phyloP scores from a whole-genome alignment of 1,140 invertebrate genomes.

The Pygmarrhopalites habei region DNA sequence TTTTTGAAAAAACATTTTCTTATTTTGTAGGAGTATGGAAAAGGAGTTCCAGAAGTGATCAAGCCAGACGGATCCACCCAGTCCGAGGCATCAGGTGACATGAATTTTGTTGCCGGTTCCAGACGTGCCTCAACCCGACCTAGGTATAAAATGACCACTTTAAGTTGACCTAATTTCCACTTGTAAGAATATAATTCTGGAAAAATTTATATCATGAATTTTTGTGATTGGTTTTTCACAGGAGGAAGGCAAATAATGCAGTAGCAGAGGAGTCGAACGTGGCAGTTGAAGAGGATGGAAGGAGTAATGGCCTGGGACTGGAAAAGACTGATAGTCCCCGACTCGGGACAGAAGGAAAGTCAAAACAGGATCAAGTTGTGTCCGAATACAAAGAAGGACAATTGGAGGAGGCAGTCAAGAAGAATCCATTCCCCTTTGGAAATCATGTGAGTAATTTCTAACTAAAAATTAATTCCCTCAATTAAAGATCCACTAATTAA shows the following conservation, averaged over 20 bases:
- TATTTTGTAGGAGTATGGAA: constrained; percentile 1
- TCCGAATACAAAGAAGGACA: constrained; percentile 13
- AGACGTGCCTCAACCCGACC: constrained; percentile 33
- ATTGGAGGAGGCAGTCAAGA: constrained; percentile 27
- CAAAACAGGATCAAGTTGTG: too few relatives aligned
- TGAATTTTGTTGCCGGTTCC: constrained; percentile 27
- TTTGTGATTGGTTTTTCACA: too few relatives aligned
- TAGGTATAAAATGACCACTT: too few relatives aligned
- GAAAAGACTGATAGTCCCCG: constrained; percentile 8
- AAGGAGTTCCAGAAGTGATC: background rate
- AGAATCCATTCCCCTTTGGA: constrained; percentile 32
- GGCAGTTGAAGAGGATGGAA: constrained; percentile 19
- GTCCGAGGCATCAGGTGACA: constrained; percentile 25
- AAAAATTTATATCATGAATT: too few relatives aligned
- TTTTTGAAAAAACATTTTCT: too few relatives aligned
- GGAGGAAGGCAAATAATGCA: constrained; percentile 23
- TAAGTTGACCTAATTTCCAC: too few relatives aligned
- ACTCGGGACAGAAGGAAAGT: too few relatives aligned
- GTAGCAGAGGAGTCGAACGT: constrained; percentile 26
- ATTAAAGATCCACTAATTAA: too few relatives aligned
- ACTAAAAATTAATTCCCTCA: too few relatives aligned
- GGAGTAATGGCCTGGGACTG: background rate
- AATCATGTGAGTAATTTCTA: constrained; percentile 23
- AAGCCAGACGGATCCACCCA: background rate
- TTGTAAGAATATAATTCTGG: too few relatives aligned